Evolutionary conservation across 2,888 invertebrate genomes (phyloP).

Genomic region (Panzeria rudis): DNA sequence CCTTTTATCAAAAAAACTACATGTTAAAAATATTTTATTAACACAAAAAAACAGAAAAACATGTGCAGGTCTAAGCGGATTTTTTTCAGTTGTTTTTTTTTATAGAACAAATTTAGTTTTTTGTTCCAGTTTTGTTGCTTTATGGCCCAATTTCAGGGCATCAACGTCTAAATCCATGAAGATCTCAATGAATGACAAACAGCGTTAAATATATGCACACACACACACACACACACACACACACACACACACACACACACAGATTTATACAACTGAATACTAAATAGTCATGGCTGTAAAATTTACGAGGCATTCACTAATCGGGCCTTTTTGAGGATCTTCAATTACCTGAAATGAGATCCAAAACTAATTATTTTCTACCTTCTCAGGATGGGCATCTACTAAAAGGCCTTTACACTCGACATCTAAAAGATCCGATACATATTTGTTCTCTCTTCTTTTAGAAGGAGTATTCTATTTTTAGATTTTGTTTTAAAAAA

Average conservation of each 20-base stretch:
- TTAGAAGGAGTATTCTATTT: too few relatives aligned
- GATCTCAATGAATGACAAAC: conserved; percentile 65
- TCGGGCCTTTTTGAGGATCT: too few relatives aligned
- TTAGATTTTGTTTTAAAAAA: too few relatives aligned
- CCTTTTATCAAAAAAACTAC: conserved; percentile 25
- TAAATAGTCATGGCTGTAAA: too few relatives aligned
- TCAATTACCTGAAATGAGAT: too few relatives aligned
- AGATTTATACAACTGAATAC: conserved; percentile 13
- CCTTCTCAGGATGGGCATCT: too few relatives aligned
- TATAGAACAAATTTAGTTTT: conserved; percentile 44
- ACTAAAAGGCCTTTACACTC: too few relatives aligned
- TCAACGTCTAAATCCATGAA: conserved; percentile 69
- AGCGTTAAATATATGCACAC: conserved; percentile 32
- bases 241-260: conserved; percentile 9
- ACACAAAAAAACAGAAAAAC: conserved; percentile 33
- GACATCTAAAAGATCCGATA: too few relatives aligned
- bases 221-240: conserved; percentile 1
- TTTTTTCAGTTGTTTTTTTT: neutral
- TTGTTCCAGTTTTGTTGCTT: conserved; percentile 54
- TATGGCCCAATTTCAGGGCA: conserved; percentile 69
- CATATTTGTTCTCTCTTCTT: too few relatives aligned
- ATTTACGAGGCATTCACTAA: too few relatives aligned
- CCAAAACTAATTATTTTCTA: too few relatives aligned
- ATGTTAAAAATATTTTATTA: conserved; percentile 51
- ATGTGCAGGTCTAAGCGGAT: conserved; percentile 50